These are phyloP conservation scores for Leptopterna dolabrata DNA, from an alignment of 2,888 invertebrate genomes.

Conservation along the genomic window DNA sequence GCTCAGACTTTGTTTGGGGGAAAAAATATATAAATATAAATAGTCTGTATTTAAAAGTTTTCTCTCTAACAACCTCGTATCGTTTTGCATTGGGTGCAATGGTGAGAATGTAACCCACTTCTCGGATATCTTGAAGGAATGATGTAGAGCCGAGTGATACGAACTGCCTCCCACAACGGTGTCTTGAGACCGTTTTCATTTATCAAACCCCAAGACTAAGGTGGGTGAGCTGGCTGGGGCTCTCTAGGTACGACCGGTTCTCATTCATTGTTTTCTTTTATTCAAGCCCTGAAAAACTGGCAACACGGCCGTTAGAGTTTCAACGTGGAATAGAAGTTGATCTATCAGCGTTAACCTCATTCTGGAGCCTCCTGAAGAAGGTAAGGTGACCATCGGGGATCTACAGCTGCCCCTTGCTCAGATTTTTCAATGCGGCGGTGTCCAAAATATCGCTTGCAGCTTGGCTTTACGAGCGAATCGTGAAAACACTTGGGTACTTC, in stretches of 20 bases:
- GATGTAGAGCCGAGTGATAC: background rate
- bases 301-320: background rate
- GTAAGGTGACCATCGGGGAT: background rate
- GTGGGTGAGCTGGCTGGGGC: background rate
- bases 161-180: background rate
- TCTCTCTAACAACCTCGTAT: background rate
- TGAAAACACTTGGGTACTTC: no score
- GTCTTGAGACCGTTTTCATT: background rate
- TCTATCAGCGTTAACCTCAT: slow-evolving; percentile 7
- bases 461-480: no score
- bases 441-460: no score
- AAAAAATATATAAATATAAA: no score
- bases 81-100: background rate
- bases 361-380: background rate
- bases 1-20: no score
- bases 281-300: background rate
- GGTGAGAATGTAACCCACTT: background rate
- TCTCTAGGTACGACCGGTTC: background rate
- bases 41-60: no score
- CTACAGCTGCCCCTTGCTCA: no score
- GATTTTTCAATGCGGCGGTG: no score
- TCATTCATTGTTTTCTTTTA: slow-evolving; percentile 8
- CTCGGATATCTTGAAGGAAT: background rate
- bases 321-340: background rate
- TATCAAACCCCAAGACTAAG: background rate